These are phyloP conservation scores for Hassar affinis DNA, from an alignment of 2,113 vertebrate species.

Conservation along the genomic window DNA sequence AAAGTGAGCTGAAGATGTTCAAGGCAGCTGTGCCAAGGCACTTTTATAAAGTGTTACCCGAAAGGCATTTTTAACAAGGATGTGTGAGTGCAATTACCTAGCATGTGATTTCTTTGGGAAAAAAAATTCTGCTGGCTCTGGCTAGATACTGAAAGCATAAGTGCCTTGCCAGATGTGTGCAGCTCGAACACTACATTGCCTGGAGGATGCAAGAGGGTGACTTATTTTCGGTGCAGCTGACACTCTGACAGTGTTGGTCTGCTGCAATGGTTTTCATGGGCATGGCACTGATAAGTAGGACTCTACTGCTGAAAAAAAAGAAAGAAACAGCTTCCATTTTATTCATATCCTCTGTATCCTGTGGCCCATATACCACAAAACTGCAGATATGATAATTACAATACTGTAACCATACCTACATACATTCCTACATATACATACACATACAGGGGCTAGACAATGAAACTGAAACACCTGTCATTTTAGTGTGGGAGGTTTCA, in stretches of 20 bases:
- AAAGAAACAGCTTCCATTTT: no score
- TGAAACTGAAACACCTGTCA: no score
- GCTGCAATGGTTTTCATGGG: background rate
- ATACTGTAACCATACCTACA: background rate
- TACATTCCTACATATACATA: no score
- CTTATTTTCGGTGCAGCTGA: constrained; percentile 11
- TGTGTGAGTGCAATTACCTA: constrained; percentile 8
- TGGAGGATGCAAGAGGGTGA: background rate
- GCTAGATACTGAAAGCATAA: constrained; percentile 5
- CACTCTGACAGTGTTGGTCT: background rate
- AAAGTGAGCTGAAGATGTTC: background rate
- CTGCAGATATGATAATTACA: background rate
- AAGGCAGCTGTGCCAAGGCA: background rate
- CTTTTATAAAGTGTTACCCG: constrained; percentile 18
- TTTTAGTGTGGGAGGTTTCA: no score
- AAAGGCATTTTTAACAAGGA: constrained; percentile 21
- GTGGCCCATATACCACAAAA: background rate
- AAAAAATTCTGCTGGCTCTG: background rate
- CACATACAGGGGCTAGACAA: no score
- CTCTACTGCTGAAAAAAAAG: background rate
- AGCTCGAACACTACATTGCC: constrained; percentile 4
- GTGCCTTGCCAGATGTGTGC: background rate
- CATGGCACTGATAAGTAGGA: background rate
- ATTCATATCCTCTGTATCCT: background rate
- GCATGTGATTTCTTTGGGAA: background rate